These are phyloP conservation scores for Drosophila nebulosa DNA, from an alignment of 1,140 invertebrate species.

Conservation along the genomic window DNA sequence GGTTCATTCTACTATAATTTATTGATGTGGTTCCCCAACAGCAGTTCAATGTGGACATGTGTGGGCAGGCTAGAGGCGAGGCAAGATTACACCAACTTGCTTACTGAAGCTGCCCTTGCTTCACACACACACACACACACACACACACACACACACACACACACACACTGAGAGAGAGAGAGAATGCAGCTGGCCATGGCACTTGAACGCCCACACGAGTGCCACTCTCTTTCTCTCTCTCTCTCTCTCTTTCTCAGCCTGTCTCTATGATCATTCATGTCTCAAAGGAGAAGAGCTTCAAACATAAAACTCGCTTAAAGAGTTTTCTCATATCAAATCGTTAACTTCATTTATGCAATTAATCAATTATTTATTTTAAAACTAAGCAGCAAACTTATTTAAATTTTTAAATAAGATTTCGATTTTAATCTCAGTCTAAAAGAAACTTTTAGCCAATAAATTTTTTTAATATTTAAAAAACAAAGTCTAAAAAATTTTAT, in stretches of 20 bases:
- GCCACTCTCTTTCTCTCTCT: slow-evolving; percentile 21
- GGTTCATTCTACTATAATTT: slow-evolving; percentile 76
- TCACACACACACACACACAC: slow-evolving; percentile 9
- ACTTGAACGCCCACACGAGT: slow-evolving; percentile 46
- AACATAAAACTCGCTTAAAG: no score
- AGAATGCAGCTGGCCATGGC: slow-evolving; percentile 25
- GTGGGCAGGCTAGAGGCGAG: slow-evolving; percentile 49
- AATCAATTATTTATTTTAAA: not conserved
- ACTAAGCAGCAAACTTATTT: no score
- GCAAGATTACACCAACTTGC: slow-evolving; percentile 43
- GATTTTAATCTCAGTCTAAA: no score
- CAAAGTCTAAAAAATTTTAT: no score
- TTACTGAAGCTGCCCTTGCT: slow-evolving; percentile 27
- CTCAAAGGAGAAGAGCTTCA: not conserved
- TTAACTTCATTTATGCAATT: no score
- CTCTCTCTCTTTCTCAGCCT: no score
- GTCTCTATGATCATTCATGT: not conserved
- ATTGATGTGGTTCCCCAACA: slow-evolving; percentile 57
- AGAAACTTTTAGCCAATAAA: no score
- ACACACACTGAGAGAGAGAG: not conserved
- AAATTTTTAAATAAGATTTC: no score
- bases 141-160: not conserved
- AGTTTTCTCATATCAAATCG: no score
- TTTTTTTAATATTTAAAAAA: no score
- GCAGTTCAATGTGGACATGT: slow-evolving; percentile 44